Base-by-base conservation (phyloP, 2,113 vertebrate genomes). In the Tiliqua scincoides region DNA sequence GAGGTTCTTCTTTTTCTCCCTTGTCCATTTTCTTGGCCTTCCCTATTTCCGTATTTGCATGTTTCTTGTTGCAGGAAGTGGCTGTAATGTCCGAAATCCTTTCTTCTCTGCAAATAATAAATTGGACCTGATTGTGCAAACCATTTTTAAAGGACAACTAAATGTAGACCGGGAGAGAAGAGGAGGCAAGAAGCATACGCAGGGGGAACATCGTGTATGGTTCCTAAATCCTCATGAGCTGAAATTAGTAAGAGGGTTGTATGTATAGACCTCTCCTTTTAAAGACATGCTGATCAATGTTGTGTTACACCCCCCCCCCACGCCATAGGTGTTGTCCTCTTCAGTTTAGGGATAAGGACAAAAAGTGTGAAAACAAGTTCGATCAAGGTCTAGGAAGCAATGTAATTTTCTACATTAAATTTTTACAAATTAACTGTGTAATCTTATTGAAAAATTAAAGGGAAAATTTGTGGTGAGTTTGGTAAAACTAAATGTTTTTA, bases 81-180 rank as follows among this genome's bases (percentile, higher is more conserved):
- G 21, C 57, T 20, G 43, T 54, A 79, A n/a, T 77, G 68, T 79
- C 73, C 0, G 0, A 4, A 6, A 70, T 63, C 71, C 8, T 1
- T 40, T 62, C 8, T 0, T 0, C 61, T 76, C 48, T 18, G 0
- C 75, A 75, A 79, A 48, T 40, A 75, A 86, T 82, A 52, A 40
- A 65, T 40, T 73, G 68, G 61, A 23, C 18, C 27, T 35, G 37
- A 25, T n/a, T 35, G 32, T 17, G 72, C 85, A 89, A 48, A 67
- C 75, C 10, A 0, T 71, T 76, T 85, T 37, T 23, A 35, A 88
- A 90, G 90, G 52, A 85, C 77, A 86, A 61, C 40, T 35, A 25
- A 78, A 23, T 17, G 72, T 0, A 21, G 21, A 5, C 11, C 6
- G 40, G n/a, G 23, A 35, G 27, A 52, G 27, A 59, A 62, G 57